Evolutionary conservation across 2,113 vertebrate genomes (phyloP).

Genomic region (Vulpes vulpes): DNA sequence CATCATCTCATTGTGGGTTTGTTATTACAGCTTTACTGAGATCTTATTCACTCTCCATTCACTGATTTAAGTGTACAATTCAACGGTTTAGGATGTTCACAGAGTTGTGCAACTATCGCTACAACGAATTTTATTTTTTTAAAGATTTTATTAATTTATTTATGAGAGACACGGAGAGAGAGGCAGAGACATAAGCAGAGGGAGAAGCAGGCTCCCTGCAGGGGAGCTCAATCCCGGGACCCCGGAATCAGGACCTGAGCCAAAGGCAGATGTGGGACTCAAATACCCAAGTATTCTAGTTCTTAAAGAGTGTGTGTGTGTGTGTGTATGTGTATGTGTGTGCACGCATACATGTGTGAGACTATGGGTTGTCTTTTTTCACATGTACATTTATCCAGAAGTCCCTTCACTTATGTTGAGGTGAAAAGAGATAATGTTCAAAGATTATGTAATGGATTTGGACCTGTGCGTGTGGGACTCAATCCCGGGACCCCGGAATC

Average conservation of each 20-base stretch:
- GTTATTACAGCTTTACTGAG: not conserved
- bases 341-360: not conserved
- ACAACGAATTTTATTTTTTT: too few relatives aligned
- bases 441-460: constrained; percentile 68
- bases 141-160: too few relatives aligned
- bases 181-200: too few relatives aligned
- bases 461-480: not conserved
- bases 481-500: too few relatives aligned
- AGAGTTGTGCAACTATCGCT: too few relatives aligned
- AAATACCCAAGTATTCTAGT: not conserved
- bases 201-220: too few relatives aligned
- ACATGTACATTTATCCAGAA: constrained; percentile 70
- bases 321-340: not conserved
- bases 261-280: too few relatives aligned
- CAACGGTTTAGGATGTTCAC: too few relatives aligned
- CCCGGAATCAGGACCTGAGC: too few relatives aligned
- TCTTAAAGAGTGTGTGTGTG: constrained; percentile 43
- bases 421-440: constrained; percentile 63
- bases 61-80: not conserved
- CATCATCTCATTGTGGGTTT: not conserved
- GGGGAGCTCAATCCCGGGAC: too few relatives aligned
- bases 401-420: constrained; percentile 53
- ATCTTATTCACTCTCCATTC: not conserved
- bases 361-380: constrained; percentile 38
- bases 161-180: too few relatives aligned